Base-by-base conservation (phyloP, 2,888 invertebrate genomes). In the Frankliniella fusca region DNA sequence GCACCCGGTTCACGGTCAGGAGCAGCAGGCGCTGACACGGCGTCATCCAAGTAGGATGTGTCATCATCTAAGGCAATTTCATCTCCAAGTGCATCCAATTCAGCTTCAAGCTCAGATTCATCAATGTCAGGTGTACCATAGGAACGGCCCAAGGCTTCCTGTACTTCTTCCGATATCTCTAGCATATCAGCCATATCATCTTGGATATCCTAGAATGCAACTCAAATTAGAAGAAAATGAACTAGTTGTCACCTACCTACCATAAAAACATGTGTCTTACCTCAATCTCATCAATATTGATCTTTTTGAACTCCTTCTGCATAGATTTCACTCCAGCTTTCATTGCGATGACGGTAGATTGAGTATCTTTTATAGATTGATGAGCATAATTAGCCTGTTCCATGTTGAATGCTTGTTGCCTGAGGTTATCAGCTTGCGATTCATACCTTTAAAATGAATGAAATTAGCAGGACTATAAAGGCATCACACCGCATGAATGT, bases 71-170 rank as follows among this genome's bases (percentile, higher is more conserved):
- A 88, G 8, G 95, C 96, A 85, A 99, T 93, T 88, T 99, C 98
- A 89, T 98, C 98, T 50, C 98, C 97, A 27, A 97, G 89, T 65
- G 95, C 95, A 89, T 95, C 96, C 80, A 97, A 89, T 88, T 97
- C 97, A 0, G 99, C 98, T 84, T 96, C 97, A 81, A 99, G 89
- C 87, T 99, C 99, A 88, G 97, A 97, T 85, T 99, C 99, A 88
- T 99, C 99, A 27, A 99, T 92, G 87, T 99, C 98, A 0, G 98
- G 98, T 91, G 95, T 94, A 85, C 97, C 97, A 86, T 99, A 99
- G 86, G 94, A 95, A 83, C 98, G 92, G 28, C 97, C 97, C 86
- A 99, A 89, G 0, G 95, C 95, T 85, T 98, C 97, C 86, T 99
- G 98, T 0, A 99, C 96, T 88, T 99, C 99, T 87, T 96, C 97